These are phyloP conservation scores for Typhlichthys eigenmanni DNA, from an alignment of 2,797 vertebrate species.

Conservation along the genomic window DNA sequence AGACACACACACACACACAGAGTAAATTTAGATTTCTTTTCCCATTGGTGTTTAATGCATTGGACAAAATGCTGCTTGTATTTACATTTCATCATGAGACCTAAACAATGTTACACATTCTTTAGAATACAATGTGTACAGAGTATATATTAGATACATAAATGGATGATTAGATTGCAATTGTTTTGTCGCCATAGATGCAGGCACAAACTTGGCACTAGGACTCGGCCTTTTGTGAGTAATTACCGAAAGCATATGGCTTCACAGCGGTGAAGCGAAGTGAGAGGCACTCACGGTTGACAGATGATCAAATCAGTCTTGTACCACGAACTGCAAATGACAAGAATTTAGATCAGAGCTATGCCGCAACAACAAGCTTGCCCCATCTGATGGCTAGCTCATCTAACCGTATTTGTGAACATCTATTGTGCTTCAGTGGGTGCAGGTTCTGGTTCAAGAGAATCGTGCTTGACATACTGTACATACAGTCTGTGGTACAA, in stretches of 20 bases:
- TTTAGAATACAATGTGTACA: too few species aligned
- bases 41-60: too few species aligned
- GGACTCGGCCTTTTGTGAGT: constrained; percentile 53
- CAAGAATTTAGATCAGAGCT: constrained; percentile 60
- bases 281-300: constrained; percentile 62
- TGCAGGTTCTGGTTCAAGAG: too few species aligned
- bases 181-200: background rate
- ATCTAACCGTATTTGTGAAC: constrained; percentile 12
- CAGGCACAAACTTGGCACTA: constrained; percentile 27
- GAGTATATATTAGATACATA: background rate
- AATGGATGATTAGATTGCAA: background rate
- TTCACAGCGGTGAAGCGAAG: constrained; percentile 48
- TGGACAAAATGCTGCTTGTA: too few species aligned
- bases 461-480: too few species aligned
- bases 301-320: constrained; percentile 64
- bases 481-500: too few species aligned
- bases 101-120: constrained; percentile 15
- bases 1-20: too few species aligned
- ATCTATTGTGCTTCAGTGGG: too few species aligned
- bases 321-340: constrained; percentile 64
- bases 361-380: constrained; percentile 28
- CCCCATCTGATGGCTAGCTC: constrained; percentile 27
- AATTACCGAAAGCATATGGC: constrained; percentile 57
- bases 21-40: too few species aligned
- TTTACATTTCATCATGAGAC: constrained; percentile 12